These are phyloP conservation scores for Nephrotoma flavescens DNA, from an alignment of 2,888 invertebrate species.

Conservation along the genomic window DNA sequence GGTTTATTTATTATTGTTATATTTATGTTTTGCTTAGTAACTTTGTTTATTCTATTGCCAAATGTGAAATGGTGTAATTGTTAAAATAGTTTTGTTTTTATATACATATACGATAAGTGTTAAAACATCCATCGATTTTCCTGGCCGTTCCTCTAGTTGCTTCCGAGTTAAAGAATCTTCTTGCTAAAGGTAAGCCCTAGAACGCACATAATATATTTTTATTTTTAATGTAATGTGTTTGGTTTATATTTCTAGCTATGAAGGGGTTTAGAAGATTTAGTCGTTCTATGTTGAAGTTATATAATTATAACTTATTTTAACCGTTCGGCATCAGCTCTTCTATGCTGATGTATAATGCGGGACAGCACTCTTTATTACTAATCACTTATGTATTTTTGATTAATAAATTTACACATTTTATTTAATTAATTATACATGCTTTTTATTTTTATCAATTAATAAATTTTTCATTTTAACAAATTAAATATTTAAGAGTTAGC, in stretches of 20 bases:
- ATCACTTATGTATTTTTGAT: too few relatives aligned
- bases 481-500: too few relatives aligned
- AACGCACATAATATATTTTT: neutral
- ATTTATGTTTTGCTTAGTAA: neutral
- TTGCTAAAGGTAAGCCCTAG: slow-evolving; percentile 7
- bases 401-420: too few relatives aligned
- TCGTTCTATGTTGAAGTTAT: too few relatives aligned
- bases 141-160: neutral
- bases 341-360: too few relatives aligned
- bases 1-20: neutral
- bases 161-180: slow-evolving; percentile 7
- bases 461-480: too few relatives aligned
- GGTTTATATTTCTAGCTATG: slow-evolving; percentile 40
- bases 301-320: too few relatives aligned
- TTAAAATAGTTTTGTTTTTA: neutral
- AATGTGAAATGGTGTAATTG: slow-evolving; percentile 1
- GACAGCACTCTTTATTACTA: too few relatives aligned
- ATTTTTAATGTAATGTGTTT: neutral
- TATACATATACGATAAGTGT: neutral
- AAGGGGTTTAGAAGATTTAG: too few relatives aligned
- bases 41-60: neutral
- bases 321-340: too few relatives aligned
- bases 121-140: neutral
- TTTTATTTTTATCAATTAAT: too few relatives aligned
- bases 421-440: too few relatives aligned